Evolutionary conservation across 2,797 vertebrate species (phyloP).

Genomic region (Myotis pilosus): DNA sequence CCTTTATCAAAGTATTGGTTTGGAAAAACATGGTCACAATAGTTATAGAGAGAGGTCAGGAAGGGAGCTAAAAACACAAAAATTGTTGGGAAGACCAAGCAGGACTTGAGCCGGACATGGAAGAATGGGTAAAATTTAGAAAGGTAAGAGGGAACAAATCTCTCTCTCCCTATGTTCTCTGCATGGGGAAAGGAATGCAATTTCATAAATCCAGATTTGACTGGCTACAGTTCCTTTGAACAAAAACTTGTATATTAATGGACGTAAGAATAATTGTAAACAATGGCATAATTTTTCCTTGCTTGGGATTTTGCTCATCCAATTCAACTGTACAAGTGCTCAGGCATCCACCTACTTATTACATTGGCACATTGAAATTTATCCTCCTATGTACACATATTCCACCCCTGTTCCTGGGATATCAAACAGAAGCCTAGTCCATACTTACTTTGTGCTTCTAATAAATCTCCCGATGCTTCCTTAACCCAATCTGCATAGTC

Average conservation of each 20-base stretch:
- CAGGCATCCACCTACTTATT: background rate
- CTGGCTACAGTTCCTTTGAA: background rate
- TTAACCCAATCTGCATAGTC: conserved; percentile 92
- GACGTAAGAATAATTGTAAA: background rate
- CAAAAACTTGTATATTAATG: background rate
- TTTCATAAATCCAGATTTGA: conserved; percentile 18
- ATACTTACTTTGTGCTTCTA: conserved; percentile 84
- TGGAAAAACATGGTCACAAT: conserved; percentile 10
- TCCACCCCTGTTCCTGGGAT: background rate
- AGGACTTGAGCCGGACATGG: background rate
- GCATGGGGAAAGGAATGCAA: background rate
- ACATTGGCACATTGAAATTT: background rate
- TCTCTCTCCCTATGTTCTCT: background rate
- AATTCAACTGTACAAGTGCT: background rate
- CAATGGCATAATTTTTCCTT: background rate
- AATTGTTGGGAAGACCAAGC: background rate
- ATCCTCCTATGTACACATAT: background rate
- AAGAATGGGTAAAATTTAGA: background rate
- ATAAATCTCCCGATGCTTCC: conserved; percentile 75
- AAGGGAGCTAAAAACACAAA: background rate
- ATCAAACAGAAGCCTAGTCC: background rate
- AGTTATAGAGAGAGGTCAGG: background rate
- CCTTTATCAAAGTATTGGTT: background rate
- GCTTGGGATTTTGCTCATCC: background rate
- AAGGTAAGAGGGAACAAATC: background rate